A percentile compares a stretch with the other conserved stretches of the same genome.
Evolutionary conservation across 2,888 invertebrate species (phyloP).

Genomic region (Spicauda simplicius): DNA sequence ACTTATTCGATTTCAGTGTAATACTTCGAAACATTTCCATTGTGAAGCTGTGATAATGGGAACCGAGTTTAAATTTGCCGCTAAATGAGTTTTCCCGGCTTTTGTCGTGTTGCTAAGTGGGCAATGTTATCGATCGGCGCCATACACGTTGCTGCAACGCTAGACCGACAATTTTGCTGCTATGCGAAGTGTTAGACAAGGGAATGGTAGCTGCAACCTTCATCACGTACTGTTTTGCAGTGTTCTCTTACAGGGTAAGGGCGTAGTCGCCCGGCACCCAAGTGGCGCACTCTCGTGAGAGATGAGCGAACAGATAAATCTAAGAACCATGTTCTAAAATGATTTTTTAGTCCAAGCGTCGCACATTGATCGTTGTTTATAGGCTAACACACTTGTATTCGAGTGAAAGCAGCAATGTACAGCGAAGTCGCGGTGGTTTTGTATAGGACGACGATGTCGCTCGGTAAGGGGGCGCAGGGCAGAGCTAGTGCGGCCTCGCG

Average conservation of each 20-base stretch:
- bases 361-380: slow-evolving; percentile 56
- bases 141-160: slow-evolving; percentile 37
- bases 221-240: slow-evolving; percentile 65
- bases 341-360: slow-evolving; percentile 25
- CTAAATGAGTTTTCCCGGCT: slow-evolving; percentile 65
- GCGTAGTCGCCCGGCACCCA: slow-evolving; percentile 73
- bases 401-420: slow-evolving; percentile 51
- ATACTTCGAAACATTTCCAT: slow-evolving; percentile 45
- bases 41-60: slow-evolving; percentile 51
- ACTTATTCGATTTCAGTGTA: slow-evolving; percentile 30
- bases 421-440: background rate
- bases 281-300: slow-evolving; percentile 84
- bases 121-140: slow-evolving; percentile 71
- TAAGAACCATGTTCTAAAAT: slow-evolving; percentile 49
- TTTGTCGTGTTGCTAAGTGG: slow-evolving; percentile 48
- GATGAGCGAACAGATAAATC: slow-evolving; percentile 80
- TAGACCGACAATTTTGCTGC: slow-evolving; percentile 62
- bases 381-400: too few relatives aligned
- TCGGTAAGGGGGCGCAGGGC: slow-evolving; percentile 64
- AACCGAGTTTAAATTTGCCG: slow-evolving; percentile 68
- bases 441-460: slow-evolving; percentile 19
- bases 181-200: slow-evolving; percentile 61
- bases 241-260: slow-evolving; percentile 67
- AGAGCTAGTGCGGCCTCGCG: slow-evolving; percentile 76
- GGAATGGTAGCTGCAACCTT: slow-evolving; percentile 61